Conservation (phyloP, 2,113 vertebrate species). For the Pandion haliaetus region DNA sequence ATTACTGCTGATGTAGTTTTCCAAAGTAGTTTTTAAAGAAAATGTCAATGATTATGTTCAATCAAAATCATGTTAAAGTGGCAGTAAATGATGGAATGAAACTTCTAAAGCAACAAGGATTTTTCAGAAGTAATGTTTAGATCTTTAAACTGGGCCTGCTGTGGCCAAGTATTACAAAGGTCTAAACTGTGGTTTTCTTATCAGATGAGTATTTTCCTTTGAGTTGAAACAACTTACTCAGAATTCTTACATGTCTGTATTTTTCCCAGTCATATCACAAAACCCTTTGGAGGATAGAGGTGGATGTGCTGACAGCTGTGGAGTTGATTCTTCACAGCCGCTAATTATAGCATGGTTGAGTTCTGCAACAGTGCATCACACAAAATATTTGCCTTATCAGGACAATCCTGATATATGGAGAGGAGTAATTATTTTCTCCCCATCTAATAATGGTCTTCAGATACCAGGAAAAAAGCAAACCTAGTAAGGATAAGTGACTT, state of each 20-base stretch:
- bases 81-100: not conserved
- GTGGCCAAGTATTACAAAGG: not conserved
- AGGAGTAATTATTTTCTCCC: not conserved
- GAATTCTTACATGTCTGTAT: not conserved
- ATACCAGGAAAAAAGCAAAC: not conserved
- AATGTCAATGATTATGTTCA: not conserved
- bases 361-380: not conserved
- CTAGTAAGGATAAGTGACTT: not conserved
- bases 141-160: not conserved
- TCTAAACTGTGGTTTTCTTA: not conserved
- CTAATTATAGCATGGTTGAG: slow-evolving; percentile 12
- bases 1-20: not conserved
- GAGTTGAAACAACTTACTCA: not conserved
- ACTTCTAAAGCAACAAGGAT: not conserved
- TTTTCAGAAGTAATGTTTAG: not conserved
- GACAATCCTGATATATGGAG: not conserved
- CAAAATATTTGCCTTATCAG: slow-evolving; percentile 5
- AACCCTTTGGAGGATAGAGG: not conserved
- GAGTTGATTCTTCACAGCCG: not conserved
- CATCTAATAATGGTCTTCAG: not conserved
- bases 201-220: not conserved
- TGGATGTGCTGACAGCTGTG: slow-evolving; percentile 29
- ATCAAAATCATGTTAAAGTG: not conserved
- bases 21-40: not conserved
- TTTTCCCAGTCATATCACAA: not conserved